These are phyloP conservation scores for Andrena dorsata DNA, from an alignment of 2,888 invertebrate species.

Conservation along the genomic window DNA sequence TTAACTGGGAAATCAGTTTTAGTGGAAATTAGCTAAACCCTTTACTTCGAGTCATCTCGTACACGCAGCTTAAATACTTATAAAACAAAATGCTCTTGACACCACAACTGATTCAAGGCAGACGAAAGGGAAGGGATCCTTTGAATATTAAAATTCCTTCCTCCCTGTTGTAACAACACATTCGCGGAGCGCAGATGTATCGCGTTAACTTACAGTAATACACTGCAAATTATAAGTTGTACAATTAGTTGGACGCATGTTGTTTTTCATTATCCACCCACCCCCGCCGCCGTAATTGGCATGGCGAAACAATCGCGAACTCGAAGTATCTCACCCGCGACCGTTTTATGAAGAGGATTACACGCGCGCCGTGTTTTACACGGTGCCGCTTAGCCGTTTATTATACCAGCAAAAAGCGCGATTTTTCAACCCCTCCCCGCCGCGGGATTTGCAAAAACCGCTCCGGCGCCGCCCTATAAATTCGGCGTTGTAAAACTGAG, in stretches of 20 bases:
- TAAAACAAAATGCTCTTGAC: neutral
- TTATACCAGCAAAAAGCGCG: conserved; percentile 19
- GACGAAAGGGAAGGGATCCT: neutral
- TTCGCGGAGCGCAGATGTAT: too few species aligned
- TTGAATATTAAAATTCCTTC: too few species aligned
- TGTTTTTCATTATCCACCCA: too few species aligned
- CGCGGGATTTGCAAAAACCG: conserved; percentile 47
- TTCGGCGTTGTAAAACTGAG: conserved; percentile 31
- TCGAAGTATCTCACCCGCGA: conserved; percentile 8
- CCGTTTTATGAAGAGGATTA: conserved; percentile 19
- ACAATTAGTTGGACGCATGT: too few species aligned
- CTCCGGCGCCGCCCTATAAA: conserved; percentile 54
- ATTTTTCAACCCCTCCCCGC: conserved; percentile 27
- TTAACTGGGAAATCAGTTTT: too few species aligned
- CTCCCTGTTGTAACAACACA: too few species aligned
- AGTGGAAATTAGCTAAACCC: neutral
- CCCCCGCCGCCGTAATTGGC: neutral
- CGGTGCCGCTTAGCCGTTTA: conserved; percentile 12
- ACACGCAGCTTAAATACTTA: neutral
- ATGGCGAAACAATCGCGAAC: conserved; percentile 1
- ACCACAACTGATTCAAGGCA: neutral
- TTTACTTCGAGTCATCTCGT: neutral
- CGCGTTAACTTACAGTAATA: too few species aligned
- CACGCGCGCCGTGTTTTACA: conserved; percentile 29
- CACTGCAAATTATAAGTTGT: too few species aligned